Evolutionary conservation across 2,888 invertebrate genomes (phyloP).

Genomic region (Brachylomia viminalis): DNA sequence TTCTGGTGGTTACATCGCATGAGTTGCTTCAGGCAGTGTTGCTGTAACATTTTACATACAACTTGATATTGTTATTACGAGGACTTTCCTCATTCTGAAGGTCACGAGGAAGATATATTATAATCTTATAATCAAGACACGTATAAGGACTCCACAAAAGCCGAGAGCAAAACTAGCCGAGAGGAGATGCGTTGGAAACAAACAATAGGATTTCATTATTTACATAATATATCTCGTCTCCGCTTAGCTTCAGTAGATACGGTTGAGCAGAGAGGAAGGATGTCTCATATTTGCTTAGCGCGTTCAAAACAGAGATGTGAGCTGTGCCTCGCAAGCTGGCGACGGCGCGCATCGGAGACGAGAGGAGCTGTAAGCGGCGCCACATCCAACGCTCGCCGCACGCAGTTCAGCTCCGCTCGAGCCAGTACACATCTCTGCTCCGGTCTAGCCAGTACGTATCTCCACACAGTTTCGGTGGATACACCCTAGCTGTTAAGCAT

Average conservation of each 20-base stretch:
- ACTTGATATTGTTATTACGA: not conserved
- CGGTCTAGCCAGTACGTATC: too few relatives aligned
- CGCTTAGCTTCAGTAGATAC: not conserved
- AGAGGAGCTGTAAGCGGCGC: not conserved
- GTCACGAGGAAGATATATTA: not conserved
- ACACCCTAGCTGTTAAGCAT: too few relatives aligned
- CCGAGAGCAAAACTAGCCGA: not conserved
- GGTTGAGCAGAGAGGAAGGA: not conserved
- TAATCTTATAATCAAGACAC: not conserved
- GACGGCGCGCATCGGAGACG: not conserved
- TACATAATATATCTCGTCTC: not conserved
- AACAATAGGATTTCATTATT: not conserved
- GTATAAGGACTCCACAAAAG: too few relatives aligned
- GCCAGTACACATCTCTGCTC: too few relatives aligned
- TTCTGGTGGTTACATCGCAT: slow-evolving; percentile 14
- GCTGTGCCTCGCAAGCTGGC: not conserved
- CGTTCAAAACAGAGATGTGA: not conserved
- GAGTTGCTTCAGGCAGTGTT: not conserved
- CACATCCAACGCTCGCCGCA: not conserved
- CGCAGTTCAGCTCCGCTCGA: not conserved
- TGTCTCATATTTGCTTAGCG: not conserved
- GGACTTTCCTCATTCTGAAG: not conserved
- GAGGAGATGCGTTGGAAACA: not conserved
- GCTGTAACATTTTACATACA: not conserved
- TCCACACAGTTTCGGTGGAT: too few relatives aligned